Evolutionary conservation across 2,888 invertebrate genomes (phyloP), one percentile per base, ranked within the genome.

Genomic region (Parasteatoda lunata): DNA sequence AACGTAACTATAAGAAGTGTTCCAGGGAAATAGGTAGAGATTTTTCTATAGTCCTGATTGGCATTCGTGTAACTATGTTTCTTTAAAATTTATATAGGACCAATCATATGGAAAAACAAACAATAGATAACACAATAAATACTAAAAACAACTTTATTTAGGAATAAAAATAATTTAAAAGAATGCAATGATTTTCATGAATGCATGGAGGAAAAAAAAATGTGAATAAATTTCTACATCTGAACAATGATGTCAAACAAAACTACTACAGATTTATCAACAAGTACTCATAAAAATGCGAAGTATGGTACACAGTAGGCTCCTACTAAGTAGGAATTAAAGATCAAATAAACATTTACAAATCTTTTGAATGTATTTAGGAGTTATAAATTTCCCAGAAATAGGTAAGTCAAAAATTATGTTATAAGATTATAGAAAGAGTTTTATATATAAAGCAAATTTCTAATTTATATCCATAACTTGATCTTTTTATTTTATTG

Each of bases 81-180:
- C 30, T 30, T 30, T 49, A 80, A 72, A 80, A 66, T 80, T 72
- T 51, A 80, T n/a, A n/a, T n/a, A 72, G 52, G 47, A 65, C 59
- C 54, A 72, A 80, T 9, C 47, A 70, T n/a, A 70, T 70, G n/a
- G 68, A 54, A 7, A 75, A 75, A 69, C 75, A 75, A 69, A 73
- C 69, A 81, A 81, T 54, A 68, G 59, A 78, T 72, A 52, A 13
- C 48, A 30, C 65, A 66, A 73, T 77, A 68, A 66, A 68, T 77
- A 84, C 84, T 84, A 84, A 84, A 84, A 84, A 84, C 77, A 77
- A 75, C 77, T 84, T 84, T 84, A 84, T 84, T 84, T 48, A 72
- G 68, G 72, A 78, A 84, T 84, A 84, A 84, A 76, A 84, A 77
- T 77, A 84, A 77, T 84, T 84, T 73, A 78, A 78, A 84, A 84